Evolutionary conservation across 2,113 vertebrate genomes (phyloP), one percentile per base, ranked within the genome.

Genomic region (Dascyllus trimaculatus): DNA sequence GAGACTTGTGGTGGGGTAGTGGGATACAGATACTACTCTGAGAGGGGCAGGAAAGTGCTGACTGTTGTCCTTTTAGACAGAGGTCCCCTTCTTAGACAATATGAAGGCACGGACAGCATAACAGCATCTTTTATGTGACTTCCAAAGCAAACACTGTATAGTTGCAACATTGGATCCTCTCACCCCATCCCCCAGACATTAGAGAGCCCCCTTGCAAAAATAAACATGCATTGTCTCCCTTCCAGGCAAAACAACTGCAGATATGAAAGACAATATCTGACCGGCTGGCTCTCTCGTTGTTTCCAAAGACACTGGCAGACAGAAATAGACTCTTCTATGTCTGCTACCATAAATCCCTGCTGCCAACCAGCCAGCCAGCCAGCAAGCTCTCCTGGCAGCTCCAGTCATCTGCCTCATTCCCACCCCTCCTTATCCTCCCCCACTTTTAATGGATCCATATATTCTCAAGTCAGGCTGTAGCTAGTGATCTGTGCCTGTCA

Each of bases 301-400:
- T 92, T 91, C 82, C 84, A 90, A 80, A 88, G 85, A 91, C 79
- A 85, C 70, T 46, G 71, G 71, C 56, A 72, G 93, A 94, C 94
- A 88, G 74, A 93, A 95, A 95, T 95, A 95, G 93, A 93, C 88
- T 74, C 71, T 71, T 69, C 78, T 91, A 82, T 85, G 74, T 82
- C 85, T 86, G 81, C 75, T 85, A 81, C 88, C 87, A 93, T 93
- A 92, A 93, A 92, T 92, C 68, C 21, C 75, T 82, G 85, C 70
- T 85, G 93, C 88, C 72, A 75, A 70, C 51, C 81, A 67, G 8
- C 53, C 81, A 87, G 91, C 80, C 70, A 63, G 64, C 51, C 82
- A 78, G 49, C 72, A n/a, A 79, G 53, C 59, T 82, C 81, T 52
- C 62, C 62, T 85, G 80, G 87, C 87, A 88, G 61, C 71, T 59